Evolutionary conservation across 2,888 invertebrate genomes (phyloP).

Genomic region (Dicyrtomina minuta): DNA sequence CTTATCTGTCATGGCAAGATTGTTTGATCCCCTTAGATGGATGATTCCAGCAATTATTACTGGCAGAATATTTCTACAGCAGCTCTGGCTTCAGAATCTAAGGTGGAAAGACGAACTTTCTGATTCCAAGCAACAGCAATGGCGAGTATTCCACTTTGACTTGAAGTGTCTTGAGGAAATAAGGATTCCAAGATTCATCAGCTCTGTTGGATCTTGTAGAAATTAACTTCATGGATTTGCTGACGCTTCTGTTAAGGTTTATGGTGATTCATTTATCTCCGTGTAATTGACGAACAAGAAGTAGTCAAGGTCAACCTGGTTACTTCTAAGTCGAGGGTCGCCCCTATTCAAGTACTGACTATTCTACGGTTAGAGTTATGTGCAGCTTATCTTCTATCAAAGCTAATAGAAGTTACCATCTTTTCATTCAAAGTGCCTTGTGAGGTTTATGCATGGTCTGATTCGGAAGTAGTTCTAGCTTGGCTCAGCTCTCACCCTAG

Average conservation of each 20-base stretch:
- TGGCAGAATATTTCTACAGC: constrained; percentile 52
- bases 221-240: constrained; percentile 52
- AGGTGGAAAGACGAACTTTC: constrained; percentile 53
- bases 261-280: constrained; percentile 48
- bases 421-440: not conserved
- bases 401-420: not conserved
- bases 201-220: not conserved
- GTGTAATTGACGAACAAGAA: constrained; percentile 20
- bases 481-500: constrained; percentile 47
- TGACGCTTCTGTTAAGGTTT: constrained; percentile 48
- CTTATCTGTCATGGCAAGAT: constrained; percentile 47
- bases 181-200: constrained; percentile 10
- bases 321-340: constrained; percentile 7
- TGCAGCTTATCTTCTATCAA: constrained; percentile 1
- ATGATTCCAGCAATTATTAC: constrained; percentile 46
- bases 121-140: constrained; percentile 31
- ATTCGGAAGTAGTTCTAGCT: not conserved
- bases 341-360: not conserved
- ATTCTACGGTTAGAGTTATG: constrained; percentile 10
- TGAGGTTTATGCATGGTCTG: constrained; percentile 27
- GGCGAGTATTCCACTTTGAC: not conserved
- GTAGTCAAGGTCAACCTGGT: not conserved
- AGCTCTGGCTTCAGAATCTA: constrained; percentile 52
- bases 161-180: not conserved
- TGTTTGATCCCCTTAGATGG: constrained; percentile 53